Conservation (phyloP, 2,888 invertebrate species). For the Pharmacophagus antenor region DNA sequence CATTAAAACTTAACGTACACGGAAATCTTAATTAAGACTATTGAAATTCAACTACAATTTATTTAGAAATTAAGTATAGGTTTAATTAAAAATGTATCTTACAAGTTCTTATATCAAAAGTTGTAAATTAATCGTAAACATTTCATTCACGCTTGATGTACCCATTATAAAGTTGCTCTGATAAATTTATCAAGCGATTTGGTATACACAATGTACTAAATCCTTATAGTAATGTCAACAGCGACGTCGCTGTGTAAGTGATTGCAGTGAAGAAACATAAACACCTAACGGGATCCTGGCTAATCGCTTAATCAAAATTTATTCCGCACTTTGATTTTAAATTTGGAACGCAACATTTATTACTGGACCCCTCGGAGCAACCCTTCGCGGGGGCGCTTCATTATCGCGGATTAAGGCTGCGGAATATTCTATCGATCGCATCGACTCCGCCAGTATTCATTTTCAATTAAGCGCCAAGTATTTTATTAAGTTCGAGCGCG, state of each 20-base stretch:
- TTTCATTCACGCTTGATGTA: slow-evolving; percentile 1
- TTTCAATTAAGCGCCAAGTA: slow-evolving; percentile 81
- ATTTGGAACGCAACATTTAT: slow-evolving; percentile 80
- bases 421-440: slow-evolving; percentile 80
- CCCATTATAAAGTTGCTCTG: slow-evolving; percentile 11
- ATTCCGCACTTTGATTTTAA: slow-evolving; percentile 81
- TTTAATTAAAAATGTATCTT: too few species aligned
- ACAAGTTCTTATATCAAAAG: too few species aligned
- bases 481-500: slow-evolving; percentile 79
- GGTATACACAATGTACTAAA: slow-evolving; percentile 32
- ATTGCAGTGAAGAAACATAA: slow-evolving; percentile 66
- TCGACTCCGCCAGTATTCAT: slow-evolving; percentile 74
- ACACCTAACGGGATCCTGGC: slow-evolving; percentile 67
- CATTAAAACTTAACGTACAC: too few species aligned
- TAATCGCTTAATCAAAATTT: slow-evolving; percentile 82
- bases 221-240: slow-evolving; percentile 36
- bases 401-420: slow-evolving; percentile 80
- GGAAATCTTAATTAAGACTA: too few species aligned
- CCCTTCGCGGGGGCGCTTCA: slow-evolving; percentile 76
- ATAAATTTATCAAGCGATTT: slow-evolving; percentile 17
- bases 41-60: too few species aligned
- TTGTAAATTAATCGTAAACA: too few species aligned
- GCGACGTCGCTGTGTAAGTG: slow-evolving; percentile 48
- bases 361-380: slow-evolving; percentile 73
- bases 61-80: too few species aligned